These are phyloP conservation scores for Sinelater perroti DNA, from an alignment of 2,888 invertebrate species.

Conservation along the genomic window DNA sequence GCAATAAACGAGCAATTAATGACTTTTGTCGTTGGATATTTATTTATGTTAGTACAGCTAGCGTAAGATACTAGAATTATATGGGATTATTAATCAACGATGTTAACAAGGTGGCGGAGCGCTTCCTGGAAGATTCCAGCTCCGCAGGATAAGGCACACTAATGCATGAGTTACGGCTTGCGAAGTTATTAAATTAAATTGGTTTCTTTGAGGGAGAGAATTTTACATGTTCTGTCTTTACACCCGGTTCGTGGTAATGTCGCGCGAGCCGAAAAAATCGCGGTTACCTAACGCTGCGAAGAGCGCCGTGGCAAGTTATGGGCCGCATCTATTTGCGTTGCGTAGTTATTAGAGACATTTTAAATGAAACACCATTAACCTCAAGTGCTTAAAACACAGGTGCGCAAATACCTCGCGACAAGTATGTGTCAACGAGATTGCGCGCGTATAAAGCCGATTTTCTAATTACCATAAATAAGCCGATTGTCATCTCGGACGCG, in stretches of 20 bases:
- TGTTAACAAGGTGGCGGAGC: conserved; percentile 28
- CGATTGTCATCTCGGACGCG: conserved; percentile 25
- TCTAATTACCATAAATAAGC: conserved; percentile 28
- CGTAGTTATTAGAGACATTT: background rate
- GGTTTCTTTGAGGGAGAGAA: no score
- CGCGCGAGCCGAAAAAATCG: no score
- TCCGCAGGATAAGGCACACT: background rate
- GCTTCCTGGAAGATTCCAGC: conserved; percentile 8
- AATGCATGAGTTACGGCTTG: background rate
- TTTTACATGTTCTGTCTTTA: no score
- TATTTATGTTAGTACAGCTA: conserved; percentile 42
- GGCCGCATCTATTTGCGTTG: no score
- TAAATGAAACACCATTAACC: conserved; percentile 10
- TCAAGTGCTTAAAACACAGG: conserved; percentile 17
- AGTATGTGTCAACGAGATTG: conserved; percentile 23
- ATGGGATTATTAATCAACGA: conserved; percentile 38
- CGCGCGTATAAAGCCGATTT: conserved; percentile 20
- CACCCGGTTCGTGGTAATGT: no score
- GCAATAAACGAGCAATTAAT: conserved; percentile 40
- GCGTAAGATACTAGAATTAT: conserved; percentile 35
- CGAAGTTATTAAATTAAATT: no score
- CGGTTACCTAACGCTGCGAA: no score
- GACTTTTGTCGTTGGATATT: conserved; percentile 43
- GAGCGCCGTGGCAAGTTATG: no score
- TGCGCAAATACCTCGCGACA: conserved; percentile 28